Evolutionary conservation across 37 sponge, comb jelly and placozoan genomes (phyloP).

Genomic region (Beroe ovata): DNA sequence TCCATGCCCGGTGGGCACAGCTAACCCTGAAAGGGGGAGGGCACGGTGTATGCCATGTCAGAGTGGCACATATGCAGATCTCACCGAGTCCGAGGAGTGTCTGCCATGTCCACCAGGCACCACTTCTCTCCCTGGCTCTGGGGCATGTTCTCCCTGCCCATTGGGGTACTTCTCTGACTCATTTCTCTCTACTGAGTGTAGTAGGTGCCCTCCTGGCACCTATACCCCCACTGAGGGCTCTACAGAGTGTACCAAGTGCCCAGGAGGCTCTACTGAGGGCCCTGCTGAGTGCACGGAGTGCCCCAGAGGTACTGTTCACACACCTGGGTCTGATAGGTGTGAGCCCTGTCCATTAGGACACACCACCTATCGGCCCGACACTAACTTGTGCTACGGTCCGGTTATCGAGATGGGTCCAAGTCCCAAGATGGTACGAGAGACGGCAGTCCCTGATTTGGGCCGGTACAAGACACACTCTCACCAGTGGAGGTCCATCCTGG

Average conservation of each 20-base stretch:
- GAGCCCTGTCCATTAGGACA: constrained; percentile 23
- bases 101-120: constrained; percentile 16
- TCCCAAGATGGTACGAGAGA: background rate
- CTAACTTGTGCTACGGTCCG: constrained; percentile 67
- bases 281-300: background rate
- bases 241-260: background rate
- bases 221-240: background rate
- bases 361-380: constrained; percentile 56
- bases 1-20: background rate
- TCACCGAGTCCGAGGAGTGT: background rate
- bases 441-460: background rate
- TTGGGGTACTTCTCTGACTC: background rate
- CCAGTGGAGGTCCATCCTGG: background rate
- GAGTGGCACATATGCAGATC: background rate
- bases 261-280: background rate
- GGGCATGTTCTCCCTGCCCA: constrained; percentile 5
- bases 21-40: background rate
- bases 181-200: background rate
- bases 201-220: background rate
- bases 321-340: background rate
- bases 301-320: too few relatives aligned
- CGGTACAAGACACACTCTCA: background rate
- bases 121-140: background rate
- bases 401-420: background rate
- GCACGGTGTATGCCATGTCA: background rate